Conservation (phyloP, 2,113 vertebrate genomes). For the Thermophis baileyi region DNA sequence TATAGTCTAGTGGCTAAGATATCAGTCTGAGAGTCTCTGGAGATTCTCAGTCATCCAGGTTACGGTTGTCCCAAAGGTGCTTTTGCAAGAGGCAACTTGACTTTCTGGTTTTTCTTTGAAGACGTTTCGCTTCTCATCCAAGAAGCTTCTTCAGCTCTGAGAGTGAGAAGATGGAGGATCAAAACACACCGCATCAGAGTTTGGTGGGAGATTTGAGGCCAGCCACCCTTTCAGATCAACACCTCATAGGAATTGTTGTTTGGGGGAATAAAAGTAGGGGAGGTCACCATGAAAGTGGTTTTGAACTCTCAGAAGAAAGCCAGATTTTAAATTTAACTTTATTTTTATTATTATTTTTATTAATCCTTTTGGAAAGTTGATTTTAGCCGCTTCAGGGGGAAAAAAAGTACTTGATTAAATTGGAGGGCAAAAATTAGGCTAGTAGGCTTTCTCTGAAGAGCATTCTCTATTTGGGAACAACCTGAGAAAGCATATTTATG, state of each 20-base stretch:
- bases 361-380: neutral
- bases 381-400: neutral
- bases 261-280: neutral
- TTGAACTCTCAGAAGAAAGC: neutral
- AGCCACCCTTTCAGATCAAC: neutral
- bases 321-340: neutral
- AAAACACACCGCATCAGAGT: neutral
- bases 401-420: neutral
- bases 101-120: too few species aligned
- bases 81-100: too few species aligned
- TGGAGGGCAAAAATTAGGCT: neutral
- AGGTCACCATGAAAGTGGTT: neutral
- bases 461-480: neutral
- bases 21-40: neutral
- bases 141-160: neutral
- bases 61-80: too few species aligned
- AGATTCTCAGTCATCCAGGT: too few species aligned
- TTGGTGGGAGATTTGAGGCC: neutral
- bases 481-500: neutral
- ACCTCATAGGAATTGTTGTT: neutral
- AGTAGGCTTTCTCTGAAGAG: neutral
- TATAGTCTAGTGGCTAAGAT: neutral
- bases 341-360: neutral
- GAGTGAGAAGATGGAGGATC: neutral
- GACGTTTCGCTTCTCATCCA: too few species aligned